Base-by-base conservation (phyloP, 2,888 invertebrate genomes). In the Agrilus cyanescens region DNA sequence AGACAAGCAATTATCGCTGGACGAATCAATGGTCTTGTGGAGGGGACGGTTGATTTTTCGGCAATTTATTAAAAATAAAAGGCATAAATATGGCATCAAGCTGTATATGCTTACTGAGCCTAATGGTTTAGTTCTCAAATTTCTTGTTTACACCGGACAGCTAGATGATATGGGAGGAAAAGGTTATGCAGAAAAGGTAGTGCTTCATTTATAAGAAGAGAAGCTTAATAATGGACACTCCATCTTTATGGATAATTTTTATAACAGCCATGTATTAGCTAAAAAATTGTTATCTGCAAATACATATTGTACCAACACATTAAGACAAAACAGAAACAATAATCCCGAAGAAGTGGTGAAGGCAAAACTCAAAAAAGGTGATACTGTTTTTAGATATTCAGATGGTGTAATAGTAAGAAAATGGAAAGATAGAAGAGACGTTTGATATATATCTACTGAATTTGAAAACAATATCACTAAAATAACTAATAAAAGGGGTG, bases 11-110 rank as follows among this genome's bases (percentile, higher is more conserved):
- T 37, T 52, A 40, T 48, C 37, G 44, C 49, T 53, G 8, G 55
- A 47, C 30, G 50, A 48, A 38, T 51, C 42, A 14, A 42, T 46
- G 43, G 34, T 48, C 41, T 42, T 52, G 14, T 55, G 56, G 53
- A 43, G 49, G 31, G 53, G 55, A 12, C 30, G 54, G 34, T 44
- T n/a, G 2, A 6, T 37, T 8, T 55, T 56, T 42, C 44, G 53
- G 8, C 54, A 57, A 38, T 54, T 53, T 44, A 41, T 50, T 15
- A 50, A 47, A 38, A 47, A 48, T 15, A 56, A 57, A n/a, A n/a
- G n/a, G n/a, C n/a, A n/a, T n/a, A n/a, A n/a, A n/a, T n/a, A n/a
- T n/a, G n/a, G n/a, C n/a, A 46, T 53, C 4, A 56, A 56, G 46
- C 42, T 56, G 16, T 55, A 53, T 42, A 46, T 49, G 37, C 42